Evolutionary conservation across 1,140 invertebrate genomes (phyloP).

Genomic region (Aphidius gifuensis): DNA sequence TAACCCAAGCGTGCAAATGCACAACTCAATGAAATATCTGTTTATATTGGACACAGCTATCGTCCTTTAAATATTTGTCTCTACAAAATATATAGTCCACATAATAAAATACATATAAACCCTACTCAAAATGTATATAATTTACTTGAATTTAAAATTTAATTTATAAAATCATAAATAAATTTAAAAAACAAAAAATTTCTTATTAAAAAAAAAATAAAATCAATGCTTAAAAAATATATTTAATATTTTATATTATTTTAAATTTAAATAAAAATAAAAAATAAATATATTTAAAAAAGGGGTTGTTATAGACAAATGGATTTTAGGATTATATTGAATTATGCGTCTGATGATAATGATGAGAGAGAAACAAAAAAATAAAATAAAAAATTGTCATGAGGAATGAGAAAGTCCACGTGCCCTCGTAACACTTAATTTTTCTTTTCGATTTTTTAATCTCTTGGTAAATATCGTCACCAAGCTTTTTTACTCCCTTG

Average conservation of each 20-base stretch:
- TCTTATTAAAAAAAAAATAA: no score
- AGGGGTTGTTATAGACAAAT: no score
- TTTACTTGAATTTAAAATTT: no score
- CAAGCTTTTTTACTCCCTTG: constrained; percentile 22
- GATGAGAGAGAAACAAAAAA: constrained; percentile 9
- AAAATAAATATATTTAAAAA: no score
- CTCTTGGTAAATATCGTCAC: constrained; percentile 55
- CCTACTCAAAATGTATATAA: no score
- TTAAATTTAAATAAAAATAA: no score
- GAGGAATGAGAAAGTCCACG: constrained; percentile 27
- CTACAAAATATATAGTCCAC: constrained; percentile 31
- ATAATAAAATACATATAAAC: no score
- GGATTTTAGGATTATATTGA: constrained; percentile 37
- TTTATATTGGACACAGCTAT: constrained; percentile 8
- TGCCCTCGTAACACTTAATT: constrained; percentile 57
- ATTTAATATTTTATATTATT: no score
- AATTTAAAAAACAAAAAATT: no score
- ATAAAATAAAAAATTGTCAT: no score
- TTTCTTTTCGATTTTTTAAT: constrained; percentile 58
- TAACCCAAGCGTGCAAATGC: constrained; percentile 40
- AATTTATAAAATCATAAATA: no score
- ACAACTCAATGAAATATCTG: not conserved
- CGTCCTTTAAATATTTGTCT: constrained; percentile 53
- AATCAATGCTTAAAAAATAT: no score
- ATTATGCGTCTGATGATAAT: constrained; percentile 45